Conservation (phyloP, 2,888 invertebrate species). For the Agrotis clavis region DNA sequence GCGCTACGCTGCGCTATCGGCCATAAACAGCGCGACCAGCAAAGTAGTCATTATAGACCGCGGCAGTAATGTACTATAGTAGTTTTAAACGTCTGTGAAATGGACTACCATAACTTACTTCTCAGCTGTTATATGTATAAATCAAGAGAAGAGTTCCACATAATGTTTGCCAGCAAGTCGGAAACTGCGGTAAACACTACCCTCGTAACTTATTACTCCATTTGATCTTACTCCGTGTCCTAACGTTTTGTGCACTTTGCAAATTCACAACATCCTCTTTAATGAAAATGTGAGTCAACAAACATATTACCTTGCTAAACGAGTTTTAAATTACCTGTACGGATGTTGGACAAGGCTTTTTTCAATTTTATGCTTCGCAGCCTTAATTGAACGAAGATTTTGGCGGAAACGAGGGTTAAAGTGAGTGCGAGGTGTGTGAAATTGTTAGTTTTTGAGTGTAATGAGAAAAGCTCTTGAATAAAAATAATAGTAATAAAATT, state of each 20-base stretch:
- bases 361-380: constrained; percentile 48
- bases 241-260: constrained; percentile 36
- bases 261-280: constrained; percentile 49
- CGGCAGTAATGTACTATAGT: too few relatives aligned
- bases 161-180: neutral
- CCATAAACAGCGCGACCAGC: too few relatives aligned
- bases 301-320: constrained; percentile 51
- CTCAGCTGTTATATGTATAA: neutral
- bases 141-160: neutral
- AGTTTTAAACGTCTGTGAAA: too few relatives aligned
- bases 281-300: constrained; percentile 42
- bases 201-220: constrained; percentile 20
- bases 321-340: constrained; percentile 56
- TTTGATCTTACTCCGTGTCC: constrained; percentile 26
- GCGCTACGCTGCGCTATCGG: too few relatives aligned
- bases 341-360: constrained; percentile 34
- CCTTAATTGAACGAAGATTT: constrained; percentile 43
- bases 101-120: neutral
- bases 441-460: neutral
- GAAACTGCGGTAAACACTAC: constrained; percentile 1
- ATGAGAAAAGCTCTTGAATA: neutral
- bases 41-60: too few relatives aligned
- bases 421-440: constrained; percentile 6
- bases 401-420: constrained; percentile 12
- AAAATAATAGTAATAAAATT: too few relatives aligned